Evolutionary conservation across 1,140 invertebrate genomes (phyloP), one percentile per base, ranked within the genome.

Genomic region (Dreissena polymorpha): DNA sequence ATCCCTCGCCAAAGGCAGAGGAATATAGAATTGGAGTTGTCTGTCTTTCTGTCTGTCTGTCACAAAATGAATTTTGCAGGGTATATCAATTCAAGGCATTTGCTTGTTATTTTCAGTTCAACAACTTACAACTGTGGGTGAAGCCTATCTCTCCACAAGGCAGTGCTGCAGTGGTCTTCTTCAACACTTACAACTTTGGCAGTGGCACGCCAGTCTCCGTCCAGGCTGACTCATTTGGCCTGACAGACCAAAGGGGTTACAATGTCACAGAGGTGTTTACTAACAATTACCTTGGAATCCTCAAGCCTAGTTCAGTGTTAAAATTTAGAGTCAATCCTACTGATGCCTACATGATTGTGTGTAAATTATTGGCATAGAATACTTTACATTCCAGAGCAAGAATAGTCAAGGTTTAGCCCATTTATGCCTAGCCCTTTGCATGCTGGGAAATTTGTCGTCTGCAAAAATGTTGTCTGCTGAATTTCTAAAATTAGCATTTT

Each of bases 271-370:
- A 89, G 53, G 83, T 89, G 16, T 91, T 91, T 73, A 75, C 60
- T 64, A 86, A 83, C n/a, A 80, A 75, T 49, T 55, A 53, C 25
- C 81, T 90, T 88, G 97, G 96, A 65, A 94, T 96, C 70, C 93
- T 97, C 57, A 95, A 95, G 49, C 96, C 97, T 0, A 95, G 96
- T 90, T 97, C 97, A n/a, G 97, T 97, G 92, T 96, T 98, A 86
- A 98, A 97, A 94, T 96, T 98, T 23, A 97, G 97, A 95, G 97
- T 99, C 0, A 23, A 18, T 76, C 81, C 81, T 51, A 68, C 74
- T 83, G 81, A 83, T 71, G 81, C 68, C 16, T 83, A 74, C 29
- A 82, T 82, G 79, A 82, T 82, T 25, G 49, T 82, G 27, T 82
- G 79, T 39, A 63, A 65, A 12, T 65, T 82, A 29, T 21, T 82